Conservation (phyloP, 2,888 invertebrate genomes). For the Bombylius major region DNA sequence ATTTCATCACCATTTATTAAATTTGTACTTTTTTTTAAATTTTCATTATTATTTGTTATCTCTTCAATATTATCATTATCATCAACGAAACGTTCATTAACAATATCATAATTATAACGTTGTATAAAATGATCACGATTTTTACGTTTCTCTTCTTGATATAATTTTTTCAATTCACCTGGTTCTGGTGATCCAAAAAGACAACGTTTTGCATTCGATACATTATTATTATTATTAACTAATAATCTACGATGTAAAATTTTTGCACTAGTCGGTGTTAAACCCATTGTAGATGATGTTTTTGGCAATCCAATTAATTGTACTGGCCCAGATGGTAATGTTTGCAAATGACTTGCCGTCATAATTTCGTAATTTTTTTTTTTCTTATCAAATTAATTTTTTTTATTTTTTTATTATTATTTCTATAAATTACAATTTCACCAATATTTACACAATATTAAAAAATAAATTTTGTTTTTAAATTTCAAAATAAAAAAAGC, state of each 20-base stretch:
- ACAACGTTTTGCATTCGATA: slow-evolving; percentile 7
- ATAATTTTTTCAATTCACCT: slow-evolving; percentile 4
- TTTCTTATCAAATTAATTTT: not conserved
- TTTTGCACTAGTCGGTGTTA: slow-evolving; percentile 1
- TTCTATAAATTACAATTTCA: too few relatives aligned
- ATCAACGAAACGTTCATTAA: slow-evolving; percentile 2
- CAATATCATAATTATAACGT: slow-evolving; percentile 4
- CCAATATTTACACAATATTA: too few relatives aligned
- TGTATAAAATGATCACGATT: slow-evolving; percentile 2
- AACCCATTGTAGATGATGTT: slow-evolving; percentile 2
- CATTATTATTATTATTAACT: not conserved
- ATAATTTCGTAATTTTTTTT: not conserved
- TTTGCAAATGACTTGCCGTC: slow-evolving; percentile 10
- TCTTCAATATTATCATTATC: not conserved
- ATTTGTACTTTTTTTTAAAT: not conserved
- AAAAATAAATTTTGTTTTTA: too few relatives aligned
- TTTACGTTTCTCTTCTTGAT: slow-evolving; percentile 4
- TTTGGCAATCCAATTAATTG: slow-evolving; percentile 7
- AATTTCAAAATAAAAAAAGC: too few relatives aligned
- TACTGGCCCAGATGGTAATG: slow-evolving; percentile 5
- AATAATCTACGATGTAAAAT: slow-evolving; percentile 3
- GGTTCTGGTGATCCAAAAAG: slow-evolving; percentile 10
- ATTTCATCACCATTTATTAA: not conserved
- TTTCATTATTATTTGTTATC: not conserved
- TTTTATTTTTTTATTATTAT: too few relatives aligned